Evolutionary conservation across 1,140 invertebrate genomes (phyloP).

Genomic region (Phenacoccus solenopsis): DNA sequence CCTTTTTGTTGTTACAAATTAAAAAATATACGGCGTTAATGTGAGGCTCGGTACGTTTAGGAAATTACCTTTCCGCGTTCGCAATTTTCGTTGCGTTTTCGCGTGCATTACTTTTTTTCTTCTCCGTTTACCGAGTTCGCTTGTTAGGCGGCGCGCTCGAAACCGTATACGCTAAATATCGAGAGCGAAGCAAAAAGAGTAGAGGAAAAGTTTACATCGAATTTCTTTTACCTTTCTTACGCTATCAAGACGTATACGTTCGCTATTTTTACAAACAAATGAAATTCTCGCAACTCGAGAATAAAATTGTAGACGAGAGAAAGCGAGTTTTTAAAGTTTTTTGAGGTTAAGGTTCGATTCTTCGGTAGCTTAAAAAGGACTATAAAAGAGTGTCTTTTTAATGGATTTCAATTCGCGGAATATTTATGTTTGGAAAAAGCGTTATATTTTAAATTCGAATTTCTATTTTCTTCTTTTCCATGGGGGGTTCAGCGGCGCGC

Average conservation of each 20-base stretch:
- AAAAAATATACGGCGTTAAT: too few species aligned
- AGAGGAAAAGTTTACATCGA: constrained; percentile 1
- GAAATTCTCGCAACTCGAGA: neutral
- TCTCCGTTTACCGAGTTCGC: too few species aligned
- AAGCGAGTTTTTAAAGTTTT: constrained; percentile 9
- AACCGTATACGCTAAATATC: too few species aligned
- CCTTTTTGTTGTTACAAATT: too few species aligned
- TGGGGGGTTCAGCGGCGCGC: neutral
- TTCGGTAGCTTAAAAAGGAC: neutral
- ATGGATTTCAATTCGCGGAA: constrained; percentile 12
- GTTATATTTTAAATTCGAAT: constrained; percentile 16
- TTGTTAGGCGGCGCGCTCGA: too few species aligned
- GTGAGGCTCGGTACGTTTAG: too few species aligned
- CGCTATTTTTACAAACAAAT: constrained; percentile 3
- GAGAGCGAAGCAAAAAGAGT: too few species aligned
- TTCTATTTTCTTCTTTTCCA: neutral
- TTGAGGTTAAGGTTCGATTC: constrained; percentile 13
- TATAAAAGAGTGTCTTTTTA: constrained; percentile 14
- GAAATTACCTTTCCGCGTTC: too few species aligned
- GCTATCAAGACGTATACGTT: neutral
- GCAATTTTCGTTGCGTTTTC: too few species aligned
- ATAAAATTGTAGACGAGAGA: neutral
- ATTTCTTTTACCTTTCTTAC: neutral
- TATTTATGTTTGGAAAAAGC: constrained; percentile 11
- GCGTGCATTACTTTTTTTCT: too few species aligned